Evolutionary conservation across 2,113 vertebrate species (phyloP).

Genomic region (Morone chrysops): DNA sequence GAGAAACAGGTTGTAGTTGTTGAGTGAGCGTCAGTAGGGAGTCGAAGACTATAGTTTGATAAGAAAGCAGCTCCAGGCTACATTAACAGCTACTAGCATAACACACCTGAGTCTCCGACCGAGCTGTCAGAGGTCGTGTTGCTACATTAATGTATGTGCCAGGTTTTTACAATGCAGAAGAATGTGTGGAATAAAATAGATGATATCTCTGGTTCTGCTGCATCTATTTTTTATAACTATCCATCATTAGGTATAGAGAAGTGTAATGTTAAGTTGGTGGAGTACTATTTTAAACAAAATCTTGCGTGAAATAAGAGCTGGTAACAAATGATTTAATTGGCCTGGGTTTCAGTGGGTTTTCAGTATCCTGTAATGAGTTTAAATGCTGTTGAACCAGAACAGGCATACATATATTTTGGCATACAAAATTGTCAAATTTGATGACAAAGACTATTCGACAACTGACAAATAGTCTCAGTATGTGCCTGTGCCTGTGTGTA

Average conservation of each 20-base stretch:
- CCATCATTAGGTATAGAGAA: background rate
- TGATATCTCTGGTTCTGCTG: too few relatives aligned
- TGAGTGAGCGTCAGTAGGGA: too few relatives aligned
- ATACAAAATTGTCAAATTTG: background rate
- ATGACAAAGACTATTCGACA: background rate
- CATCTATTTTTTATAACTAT: too few relatives aligned
- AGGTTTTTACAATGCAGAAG: background rate
- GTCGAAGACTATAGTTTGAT: too few relatives aligned
- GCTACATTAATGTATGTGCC: background rate
- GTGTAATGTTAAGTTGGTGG: background rate
- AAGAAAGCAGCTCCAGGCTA: too few relatives aligned
- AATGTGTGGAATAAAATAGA: background rate
- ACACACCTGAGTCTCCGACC: too few relatives aligned
- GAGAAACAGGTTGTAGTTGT: too few relatives aligned
- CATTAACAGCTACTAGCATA: too few relatives aligned
- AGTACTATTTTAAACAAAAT: background rate
- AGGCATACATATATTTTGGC: background rate
- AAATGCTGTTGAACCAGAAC: too few relatives aligned
- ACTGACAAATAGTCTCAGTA: background rate
- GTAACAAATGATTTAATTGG: background rate
- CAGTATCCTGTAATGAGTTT: background rate
- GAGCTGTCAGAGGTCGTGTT: too few relatives aligned
- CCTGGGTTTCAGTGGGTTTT: background rate
- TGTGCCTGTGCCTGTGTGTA: too few relatives aligned
- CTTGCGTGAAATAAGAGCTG: background rate